phyloP scores from a whole-genome alignment of 30 jellyfish, hydroid and myxozoan genomes.

The Hydractinia symbiolongicarpus region DNA sequence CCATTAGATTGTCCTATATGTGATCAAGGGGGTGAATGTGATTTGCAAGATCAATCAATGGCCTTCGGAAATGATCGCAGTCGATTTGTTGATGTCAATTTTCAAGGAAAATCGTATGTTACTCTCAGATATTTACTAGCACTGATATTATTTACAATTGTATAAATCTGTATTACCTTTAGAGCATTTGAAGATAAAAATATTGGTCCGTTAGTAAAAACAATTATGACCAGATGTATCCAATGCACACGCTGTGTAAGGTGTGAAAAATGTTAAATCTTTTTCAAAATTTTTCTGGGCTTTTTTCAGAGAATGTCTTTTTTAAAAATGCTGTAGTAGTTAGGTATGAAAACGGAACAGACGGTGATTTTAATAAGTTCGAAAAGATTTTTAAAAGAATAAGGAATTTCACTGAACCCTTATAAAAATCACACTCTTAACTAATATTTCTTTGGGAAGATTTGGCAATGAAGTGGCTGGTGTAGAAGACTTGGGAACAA shows the following conservation, averaged over 20 bases:
- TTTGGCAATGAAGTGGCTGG: constrained; percentile 99
- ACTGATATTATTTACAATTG: not conserved
- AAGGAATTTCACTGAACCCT: not conserved
- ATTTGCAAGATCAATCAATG: constrained; percentile 99
- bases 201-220: constrained; percentile 95
- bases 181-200: constrained; percentile 98
- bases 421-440: not conserved
- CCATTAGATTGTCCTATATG: constrained; percentile 99
- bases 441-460: constrained; percentile 18
- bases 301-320: not conserved
- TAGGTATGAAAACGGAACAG: not conserved
- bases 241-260: constrained; percentile 98
- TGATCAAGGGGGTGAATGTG: constrained; percentile 99
- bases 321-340: not conserved
- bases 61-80: constrained; percentile 96
- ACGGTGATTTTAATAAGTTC: not conserved
- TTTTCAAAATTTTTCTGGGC: not conserved
- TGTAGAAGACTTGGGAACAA: constrained; percentile 94
- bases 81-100: constrained; percentile 90
- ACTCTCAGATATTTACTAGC: too few relatives aligned
- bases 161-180: not conserved
- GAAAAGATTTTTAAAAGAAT: not conserved
- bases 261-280: constrained; percentile 24
- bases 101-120: constrained; percentile 83
- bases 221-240: constrained; percentile 99